Base-by-base conservation (phyloP, 2,888 invertebrate genomes). In the Dusona sp. region DNA sequence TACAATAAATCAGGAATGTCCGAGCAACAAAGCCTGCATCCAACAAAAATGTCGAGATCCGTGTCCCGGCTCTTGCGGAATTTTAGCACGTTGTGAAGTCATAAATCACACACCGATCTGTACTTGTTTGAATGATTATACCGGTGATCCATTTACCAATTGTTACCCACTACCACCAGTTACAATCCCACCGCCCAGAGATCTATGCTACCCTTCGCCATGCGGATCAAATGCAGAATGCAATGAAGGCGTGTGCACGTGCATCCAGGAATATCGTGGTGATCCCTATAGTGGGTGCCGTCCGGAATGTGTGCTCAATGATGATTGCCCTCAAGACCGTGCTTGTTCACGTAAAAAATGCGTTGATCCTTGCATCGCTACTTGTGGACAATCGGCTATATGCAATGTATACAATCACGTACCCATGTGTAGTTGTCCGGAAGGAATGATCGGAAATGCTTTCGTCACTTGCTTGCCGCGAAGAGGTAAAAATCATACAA, bases 341-440 rank as follows among this genome's bases (percentile, higher is more conserved):
- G 96, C 97, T 77, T 98, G 98, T 92, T 95, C 96, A 57, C 95
- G 95, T 90, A 96, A 96, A 91, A 97, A 97, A 94, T 98, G 98
- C 91, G 92, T 95, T 8, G 96, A 97, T 93, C 97, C 97, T 22
- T 97, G 97, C 90, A 95, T 95, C 38, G 96, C 96, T 89, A 96
- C 96, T 72, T 97, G 98, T 93, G 97, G 97, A 64, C 91, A 94
- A 84, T 94, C 94, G 83, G 95, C 95, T 3, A 1, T 90, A 48
- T 93, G 93, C 75, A 89, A 89, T 86, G 96, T 96, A 45, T 95
- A 96, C 83, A 96, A 96, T 91, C 96, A 97, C 90, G 95, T 97
- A 85, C 96, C 96, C 29, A 96, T 96, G 89, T 96, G 96, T 84
- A 95, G 95, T 77, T 97, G 97, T 91, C 95, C 96, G 4, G 94